Percentiles rank a stretch among this genome's conserved stretches.
phyloP scores from a whole-genome alignment of 2,113 vertebrate species.

The Gallinago undulata region DNA sequence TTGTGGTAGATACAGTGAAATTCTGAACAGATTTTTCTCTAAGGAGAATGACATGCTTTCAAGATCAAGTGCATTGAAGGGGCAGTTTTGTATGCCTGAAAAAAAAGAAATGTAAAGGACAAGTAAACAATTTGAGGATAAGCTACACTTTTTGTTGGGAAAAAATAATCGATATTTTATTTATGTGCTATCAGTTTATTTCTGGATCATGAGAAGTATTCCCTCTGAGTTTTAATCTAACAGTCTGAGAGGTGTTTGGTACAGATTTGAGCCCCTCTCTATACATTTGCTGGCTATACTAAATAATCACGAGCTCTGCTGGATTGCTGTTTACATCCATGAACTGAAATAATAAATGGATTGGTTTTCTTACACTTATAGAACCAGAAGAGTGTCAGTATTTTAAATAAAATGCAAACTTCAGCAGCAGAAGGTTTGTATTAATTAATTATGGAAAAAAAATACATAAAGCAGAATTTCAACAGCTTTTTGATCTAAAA shows the following conservation, averaged over 20 bases:
- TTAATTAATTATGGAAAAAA: constrained; percentile 73
- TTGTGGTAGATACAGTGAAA: constrained; percentile 94
- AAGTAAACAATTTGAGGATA: constrained; percentile 88
- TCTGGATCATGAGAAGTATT: constrained; percentile 75
- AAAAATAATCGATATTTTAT: constrained; percentile 81
- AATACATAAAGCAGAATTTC: constrained; percentile 72
- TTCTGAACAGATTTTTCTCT: constrained; percentile 96
- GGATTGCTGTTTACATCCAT: constrained; percentile 75
- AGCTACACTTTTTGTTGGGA: constrained; percentile 83
- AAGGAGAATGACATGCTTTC: constrained; percentile 92
- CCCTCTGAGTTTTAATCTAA: constrained; percentile 73
- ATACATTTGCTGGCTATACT: constrained; percentile 74
- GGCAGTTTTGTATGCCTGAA: constrained; percentile 96
- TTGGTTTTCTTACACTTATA: constrained; percentile 71
- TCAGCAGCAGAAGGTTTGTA: constrained; percentile 70
- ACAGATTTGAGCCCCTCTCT: constrained; percentile 71
- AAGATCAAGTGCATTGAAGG: constrained; percentile 93
- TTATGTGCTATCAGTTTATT: constrained; percentile 82
- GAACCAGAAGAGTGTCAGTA: constrained; percentile 75
- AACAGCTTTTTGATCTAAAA: constrained; percentile 75
- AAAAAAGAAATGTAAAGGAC: constrained; percentile 86
- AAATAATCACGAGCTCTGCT: constrained; percentile 74
- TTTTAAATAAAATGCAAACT: constrained; percentile 74
- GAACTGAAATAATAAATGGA: constrained; percentile 56
- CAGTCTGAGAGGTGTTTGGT: constrained; percentile 77